Conservation (phyloP, 2,113 vertebrate species). For the Lepus timidus region DNA sequence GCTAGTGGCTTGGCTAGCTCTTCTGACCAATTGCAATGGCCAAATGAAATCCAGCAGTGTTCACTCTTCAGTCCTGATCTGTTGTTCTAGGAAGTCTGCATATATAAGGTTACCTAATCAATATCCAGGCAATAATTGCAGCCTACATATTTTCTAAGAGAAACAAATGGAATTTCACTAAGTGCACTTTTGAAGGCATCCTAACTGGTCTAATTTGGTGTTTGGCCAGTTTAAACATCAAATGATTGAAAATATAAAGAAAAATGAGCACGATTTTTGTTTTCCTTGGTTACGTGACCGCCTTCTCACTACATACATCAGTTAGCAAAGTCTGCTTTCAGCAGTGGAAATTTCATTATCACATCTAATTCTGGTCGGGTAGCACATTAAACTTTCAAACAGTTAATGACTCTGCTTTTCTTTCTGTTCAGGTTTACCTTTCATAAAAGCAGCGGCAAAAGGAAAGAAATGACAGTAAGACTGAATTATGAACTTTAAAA, state of each 20-base stretch:
- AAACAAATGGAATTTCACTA: constrained; percentile 81
- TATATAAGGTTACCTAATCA: constrained; percentile 35
- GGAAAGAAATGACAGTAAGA: constrained; percentile 86
- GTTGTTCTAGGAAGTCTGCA: not conserved
- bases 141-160: constrained; percentile 30
- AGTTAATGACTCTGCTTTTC: constrained; percentile 91
- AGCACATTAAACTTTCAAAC: constrained; percentile 87
- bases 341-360: constrained; percentile 90
- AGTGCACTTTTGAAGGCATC: constrained; percentile 74
- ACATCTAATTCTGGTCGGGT: constrained; percentile 90
- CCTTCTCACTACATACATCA: constrained; percentile 88
- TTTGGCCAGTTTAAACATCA: constrained; percentile 80
- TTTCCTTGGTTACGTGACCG: constrained; percentile 82
- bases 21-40: not conserved
- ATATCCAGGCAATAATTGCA: not conserved
- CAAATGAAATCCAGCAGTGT: not conserved
- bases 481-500: constrained; percentile 86
- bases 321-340: constrained; percentile 86
- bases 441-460: constrained; percentile 81
- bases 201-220: constrained; percentile 79
- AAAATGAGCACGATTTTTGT: constrained; percentile 79
- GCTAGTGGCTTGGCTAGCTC: not conserved
- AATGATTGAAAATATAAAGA: constrained; percentile 77
- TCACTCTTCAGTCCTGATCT: not conserved
- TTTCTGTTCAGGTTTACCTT: constrained; percentile 85